Base-by-base conservation (phyloP, 2,888 invertebrate genomes). In the Mesorhabditis spiculigera region DNA sequence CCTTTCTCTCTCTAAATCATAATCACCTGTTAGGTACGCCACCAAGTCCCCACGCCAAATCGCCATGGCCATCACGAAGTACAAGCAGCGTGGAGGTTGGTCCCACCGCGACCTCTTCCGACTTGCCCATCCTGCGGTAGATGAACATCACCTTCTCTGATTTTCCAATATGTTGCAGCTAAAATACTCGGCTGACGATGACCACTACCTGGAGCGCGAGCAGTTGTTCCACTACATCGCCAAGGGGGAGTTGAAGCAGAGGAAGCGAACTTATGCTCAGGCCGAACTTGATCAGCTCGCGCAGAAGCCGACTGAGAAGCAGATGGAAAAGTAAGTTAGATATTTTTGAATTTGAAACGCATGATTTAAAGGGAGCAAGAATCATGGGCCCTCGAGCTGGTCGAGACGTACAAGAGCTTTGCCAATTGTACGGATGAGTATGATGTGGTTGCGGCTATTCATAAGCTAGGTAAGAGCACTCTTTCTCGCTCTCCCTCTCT, bases 21-120 rank as follows among this genome's bases (percentile, higher is more conserved):
- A 28, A 28, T 28, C 28, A 28, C 28, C 28, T 45, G 69, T n/a
- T 45, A 78, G 80, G 80, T 83, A 83, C 66, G 73, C 87, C 41
- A 87, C 86, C 4, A 90, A 90, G 85, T 88, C 90, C 13, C 89
- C 91, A 0, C 85, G 89, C 84, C 89, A 90, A 67, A 87, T 92
- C 62, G 91, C 90, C 0, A 88, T 90, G 78, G 90, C 90, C 76
- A 88, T 91, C 41, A 90, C 90, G 5, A 89, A 90, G 83, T 90
- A 89, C 69, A 89, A 89, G 66, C 89, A 90, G 6, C 89, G 90
- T 75, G 89, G 91, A 79, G 91, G 91, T 4, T 91, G 92, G 88
- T 90, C 90, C 0, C 92, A 93, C 85, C 91, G 90, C 80, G 92
- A 91, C 78, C 87, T 92, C n/a, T 87, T 90, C 89, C 83, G 88